These are phyloP conservation scores for Leucoptera coffeella DNA, from an alignment of 2,888 invertebrate genomes.

Conservation along the genomic window DNA sequence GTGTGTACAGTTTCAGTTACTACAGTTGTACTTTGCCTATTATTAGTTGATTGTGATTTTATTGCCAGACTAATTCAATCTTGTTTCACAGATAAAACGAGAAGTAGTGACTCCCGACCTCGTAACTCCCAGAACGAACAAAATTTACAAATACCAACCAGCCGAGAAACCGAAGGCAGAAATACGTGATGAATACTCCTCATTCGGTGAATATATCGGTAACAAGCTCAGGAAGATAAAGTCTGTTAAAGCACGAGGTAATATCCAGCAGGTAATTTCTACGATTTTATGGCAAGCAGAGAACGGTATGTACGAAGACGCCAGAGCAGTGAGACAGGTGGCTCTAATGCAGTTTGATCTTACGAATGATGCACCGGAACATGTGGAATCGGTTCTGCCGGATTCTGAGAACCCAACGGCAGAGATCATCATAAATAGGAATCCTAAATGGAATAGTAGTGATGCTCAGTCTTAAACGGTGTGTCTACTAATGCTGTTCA, in stretches of 20 bases:
- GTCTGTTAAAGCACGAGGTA: conserved; percentile 21
- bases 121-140: too few species aligned
- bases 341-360: conserved; percentile 11
- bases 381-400: too few species aligned
- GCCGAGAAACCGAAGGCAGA: too few species aligned
- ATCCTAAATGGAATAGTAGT: too few species aligned
- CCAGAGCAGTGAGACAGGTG: conserved; percentile 30
- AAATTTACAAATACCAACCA: too few species aligned
- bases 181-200: conserved; percentile 35
- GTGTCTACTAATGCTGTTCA: too few species aligned
- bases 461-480: too few species aligned
- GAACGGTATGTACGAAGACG: conserved; percentile 31
- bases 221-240: conserved; percentile 34
- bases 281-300: conserved; percentile 43
- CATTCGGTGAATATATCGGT: conserved; percentile 39
- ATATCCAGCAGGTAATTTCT: conserved; percentile 36
- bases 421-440: background rate
- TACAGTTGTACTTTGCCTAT: too few species aligned
- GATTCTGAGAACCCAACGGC: background rate
- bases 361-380: too few species aligned
- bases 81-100: conserved; percentile 29
- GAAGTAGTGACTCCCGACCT: conserved; percentile 23
- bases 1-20: too few species aligned
- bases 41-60: too few species aligned
- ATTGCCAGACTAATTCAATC: too few species aligned